phyloP scores from a whole-genome alignment of 2,797 vertebrate species.

The Typhlichthys eigenmanni region DNA sequence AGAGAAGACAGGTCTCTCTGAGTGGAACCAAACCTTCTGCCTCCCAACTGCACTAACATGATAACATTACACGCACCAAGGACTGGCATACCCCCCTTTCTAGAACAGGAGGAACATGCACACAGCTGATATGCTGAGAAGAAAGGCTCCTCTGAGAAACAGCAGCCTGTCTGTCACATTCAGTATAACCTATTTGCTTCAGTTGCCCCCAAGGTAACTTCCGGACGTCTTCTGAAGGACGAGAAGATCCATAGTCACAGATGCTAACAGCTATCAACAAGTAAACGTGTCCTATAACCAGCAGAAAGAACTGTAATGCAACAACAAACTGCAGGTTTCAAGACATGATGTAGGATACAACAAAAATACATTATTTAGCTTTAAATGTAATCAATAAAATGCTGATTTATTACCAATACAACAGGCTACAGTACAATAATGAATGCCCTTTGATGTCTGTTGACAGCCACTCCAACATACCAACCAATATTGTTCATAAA shows the following conservation, averaged over 20 bases:
- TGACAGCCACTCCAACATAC: no score
- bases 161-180: slow-evolving; percentile 11
- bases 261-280: slow-evolving; percentile 16
- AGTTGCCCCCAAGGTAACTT: slow-evolving; percentile 20
- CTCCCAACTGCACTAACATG: slow-evolving; percentile 54
- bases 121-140: slow-evolving; percentile 41
- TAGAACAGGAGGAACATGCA: slow-evolving; percentile 50
- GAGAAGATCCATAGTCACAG: slow-evolving; percentile 22
- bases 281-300: not conserved
- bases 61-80: slow-evolving; percentile 63
- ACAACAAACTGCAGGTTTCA: no score
- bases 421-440: no score
- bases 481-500: no score
- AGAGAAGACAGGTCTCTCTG: slow-evolving; percentile 45
- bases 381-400: no score
- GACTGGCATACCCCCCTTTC: slow-evolving; percentile 52
- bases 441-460: no score
- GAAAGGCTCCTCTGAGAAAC: slow-evolving; percentile 34
- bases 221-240: slow-evolving; percentile 25
- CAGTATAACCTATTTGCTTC: slow-evolving; percentile 38
- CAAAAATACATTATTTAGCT: no score
- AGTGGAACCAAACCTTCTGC: slow-evolving; percentile 59
- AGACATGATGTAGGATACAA: no score
- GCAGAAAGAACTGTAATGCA: not conserved
- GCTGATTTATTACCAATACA: no score